phyloP scores from a whole-genome alignment of 1,140 invertebrate species.

The Tetragnatha versicolor region DNA sequence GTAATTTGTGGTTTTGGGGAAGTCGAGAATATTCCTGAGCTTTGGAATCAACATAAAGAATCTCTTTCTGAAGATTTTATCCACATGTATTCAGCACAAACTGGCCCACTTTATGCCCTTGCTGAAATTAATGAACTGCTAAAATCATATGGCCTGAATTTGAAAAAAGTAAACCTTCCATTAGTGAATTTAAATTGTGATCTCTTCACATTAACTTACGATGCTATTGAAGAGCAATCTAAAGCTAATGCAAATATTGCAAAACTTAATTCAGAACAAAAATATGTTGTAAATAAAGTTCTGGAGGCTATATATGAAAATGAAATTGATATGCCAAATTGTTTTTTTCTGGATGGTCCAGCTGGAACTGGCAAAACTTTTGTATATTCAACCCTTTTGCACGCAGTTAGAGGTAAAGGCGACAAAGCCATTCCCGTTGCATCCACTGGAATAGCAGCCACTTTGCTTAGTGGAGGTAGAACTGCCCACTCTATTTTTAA shows the following conservation, averaged over 20 bases:
- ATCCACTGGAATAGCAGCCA: constrained; percentile 67
- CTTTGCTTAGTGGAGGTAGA: constrained; percentile 12
- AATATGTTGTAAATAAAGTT: neutral
- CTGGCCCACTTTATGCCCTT: neutral
- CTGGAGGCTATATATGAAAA: neutral
- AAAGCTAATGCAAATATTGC: constrained; percentile 2
- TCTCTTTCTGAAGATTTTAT: neutral
- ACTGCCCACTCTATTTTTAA: constrained; percentile 67
- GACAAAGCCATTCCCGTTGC: constrained; percentile 65
- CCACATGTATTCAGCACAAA: neutral
- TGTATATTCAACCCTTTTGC: constrained; percentile 12
- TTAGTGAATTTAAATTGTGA: constrained; percentile 20
- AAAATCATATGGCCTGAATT: neutral
- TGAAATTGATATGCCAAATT: neutral
- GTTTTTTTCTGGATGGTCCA: neutral
- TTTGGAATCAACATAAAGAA: neutral
- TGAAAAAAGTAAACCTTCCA: neutral
- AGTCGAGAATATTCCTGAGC: neutral
- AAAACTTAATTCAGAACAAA: neutral
- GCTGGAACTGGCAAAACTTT: neutral
- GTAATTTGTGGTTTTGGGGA: neutral
- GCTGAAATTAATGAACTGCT: neutral
- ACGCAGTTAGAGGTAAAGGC: constrained; percentile 47
- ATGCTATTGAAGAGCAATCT: neutral
- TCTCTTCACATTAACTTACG: constrained; percentile 5